Evolutionary conservation across 2,888 invertebrate species (phyloP), one percentile per base, ranked within the genome.

Genomic region (Coleophora flavipennella): DNA sequence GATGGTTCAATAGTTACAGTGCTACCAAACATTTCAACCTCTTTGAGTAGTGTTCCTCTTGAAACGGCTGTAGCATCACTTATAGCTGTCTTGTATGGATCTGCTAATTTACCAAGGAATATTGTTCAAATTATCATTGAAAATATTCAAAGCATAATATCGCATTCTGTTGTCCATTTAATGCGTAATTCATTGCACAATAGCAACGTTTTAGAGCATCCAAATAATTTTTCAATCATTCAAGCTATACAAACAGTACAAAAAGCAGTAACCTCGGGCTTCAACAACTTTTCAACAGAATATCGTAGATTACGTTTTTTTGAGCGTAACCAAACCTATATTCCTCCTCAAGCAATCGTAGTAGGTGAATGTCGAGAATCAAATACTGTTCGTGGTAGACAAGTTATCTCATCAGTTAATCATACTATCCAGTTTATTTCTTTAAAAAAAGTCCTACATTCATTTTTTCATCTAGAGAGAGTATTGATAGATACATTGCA

Each of bases 31-130:
- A 20, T 20, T 4, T 3, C 3, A 4, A 20, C 6, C 6, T 20
- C 20, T 29, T n/a, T 8, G 29, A 3, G 4, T 3, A 3, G 8
- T 3, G 8, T 29, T n/a, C 3, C 11, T 11, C 3, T 29, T 6
- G 29, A 29, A n/a, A 11, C 3, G 11, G 29, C 29, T 9, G 2
- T 29, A 11, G 10, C 29, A 6, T 29, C 11, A 8, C 11, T 36
- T 33, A 6, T 43, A n/a, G 35, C 40, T 26, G 25, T 35, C 9
- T 31, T 44, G 31, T 44, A 44, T 32, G 41, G 41, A 34, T 41
- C 39, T 28, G 40, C 36, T 33, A 25, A 39, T 20, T 28, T 44
- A n/a, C 44, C 44, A 2, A 44, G 39, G 39, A 44, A 39, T 8
- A 32, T 20, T 13, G 37, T 42, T 36, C 39, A 42, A 13, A 25